phyloP scores from a whole-genome alignment of 2,888 invertebrate genomes.

The Megalurothrips usitatus region DNA sequence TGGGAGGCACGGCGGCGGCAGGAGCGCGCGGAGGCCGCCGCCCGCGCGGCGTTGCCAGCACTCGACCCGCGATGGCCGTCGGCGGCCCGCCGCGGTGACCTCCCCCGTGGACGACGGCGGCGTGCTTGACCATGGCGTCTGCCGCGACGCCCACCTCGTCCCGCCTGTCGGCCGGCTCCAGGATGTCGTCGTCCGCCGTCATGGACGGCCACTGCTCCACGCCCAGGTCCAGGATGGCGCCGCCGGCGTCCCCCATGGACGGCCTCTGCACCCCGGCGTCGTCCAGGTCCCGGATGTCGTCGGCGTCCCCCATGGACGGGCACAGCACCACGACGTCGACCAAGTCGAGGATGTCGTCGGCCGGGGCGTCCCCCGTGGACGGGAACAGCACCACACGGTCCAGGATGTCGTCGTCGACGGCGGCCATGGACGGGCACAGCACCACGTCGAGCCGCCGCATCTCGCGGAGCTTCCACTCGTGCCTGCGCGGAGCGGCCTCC shows the following conservation, averaged over 20 bases:
- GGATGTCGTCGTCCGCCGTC: not conserved
- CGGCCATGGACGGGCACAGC: conserved; percentile 25
- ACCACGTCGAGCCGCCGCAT: conserved; percentile 48
- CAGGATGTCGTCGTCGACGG: not conserved
- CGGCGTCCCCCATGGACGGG: not conserved
- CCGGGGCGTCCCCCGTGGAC: not conserved
- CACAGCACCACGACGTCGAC: conserved; percentile 38
- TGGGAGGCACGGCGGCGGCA: no score
- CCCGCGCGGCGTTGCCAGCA: no score
- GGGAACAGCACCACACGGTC: conserved; percentile 35
- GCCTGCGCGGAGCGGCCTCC: conserved; percentile 58
- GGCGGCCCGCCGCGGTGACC: not conserved
- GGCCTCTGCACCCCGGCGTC: not conserved
- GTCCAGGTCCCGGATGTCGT: not conserved
- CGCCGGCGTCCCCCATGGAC: not conserved
- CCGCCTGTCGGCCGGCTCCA: not conserved
- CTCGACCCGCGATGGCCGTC: not conserved
- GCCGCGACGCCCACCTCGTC: not conserved
- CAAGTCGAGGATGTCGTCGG: not conserved
- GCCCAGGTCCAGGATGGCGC: conserved; percentile 37
- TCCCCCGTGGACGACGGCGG: not conserved
- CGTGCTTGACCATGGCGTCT: not conserved
- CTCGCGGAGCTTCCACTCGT: conserved; percentile 64
- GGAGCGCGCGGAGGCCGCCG: no score
- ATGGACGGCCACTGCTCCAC: conserved; percentile 35